Conservation (phyloP, 1,140 invertebrate species). For the Dendrolimus kikuchii region DNA sequence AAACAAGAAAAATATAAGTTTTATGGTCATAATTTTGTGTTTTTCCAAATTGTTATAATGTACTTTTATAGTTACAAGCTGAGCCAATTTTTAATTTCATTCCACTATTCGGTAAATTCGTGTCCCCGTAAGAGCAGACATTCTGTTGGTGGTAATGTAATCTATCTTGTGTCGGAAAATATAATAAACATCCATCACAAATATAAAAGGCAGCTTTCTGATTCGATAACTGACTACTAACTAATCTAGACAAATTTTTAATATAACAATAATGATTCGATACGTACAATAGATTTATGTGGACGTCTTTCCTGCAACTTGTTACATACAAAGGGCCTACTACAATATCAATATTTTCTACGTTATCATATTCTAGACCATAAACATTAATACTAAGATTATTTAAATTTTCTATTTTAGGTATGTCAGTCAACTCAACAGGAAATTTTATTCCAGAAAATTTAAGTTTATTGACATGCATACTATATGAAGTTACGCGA, state of each 20-base stretch:
- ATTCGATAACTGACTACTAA: slow-evolving; percentile 26
- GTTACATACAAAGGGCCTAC: slow-evolving; percentile 38
- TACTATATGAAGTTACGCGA: slow-evolving; percentile 32
- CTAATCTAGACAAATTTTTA: slow-evolving; percentile 36
- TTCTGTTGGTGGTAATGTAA: slow-evolving; percentile 23
- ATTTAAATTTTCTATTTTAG: slow-evolving; percentile 49
- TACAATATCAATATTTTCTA: slow-evolving; percentile 16
- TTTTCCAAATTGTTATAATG: no score
- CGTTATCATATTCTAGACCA: slow-evolving; percentile 23
- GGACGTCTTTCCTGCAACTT: slow-evolving; percentile 20
- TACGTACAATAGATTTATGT: slow-evolving; percentile 34
- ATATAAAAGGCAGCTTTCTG: slow-evolving; percentile 22
- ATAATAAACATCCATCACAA: slow-evolving; percentile 43
- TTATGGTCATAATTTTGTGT: no score
- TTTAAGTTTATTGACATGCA: slow-evolving; percentile 34
- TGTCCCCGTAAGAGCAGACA: slow-evolving; percentile 18
- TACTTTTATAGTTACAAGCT: no score
- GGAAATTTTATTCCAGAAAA: slow-evolving; percentile 48
- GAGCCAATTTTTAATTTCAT: no score
- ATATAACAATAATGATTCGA: slow-evolving; percentile 41
- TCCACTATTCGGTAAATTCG: background rate
- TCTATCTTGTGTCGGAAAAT: slow-evolving; percentile 24
- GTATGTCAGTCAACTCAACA: slow-evolving; percentile 41
- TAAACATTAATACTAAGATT: slow-evolving; percentile 39
- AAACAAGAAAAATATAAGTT: no score